These are phyloP conservation scores for Pachyuromys duprasi DNA, from an alignment of 2,797 vertebrate genomes.

Conservation along the genomic window DNA sequence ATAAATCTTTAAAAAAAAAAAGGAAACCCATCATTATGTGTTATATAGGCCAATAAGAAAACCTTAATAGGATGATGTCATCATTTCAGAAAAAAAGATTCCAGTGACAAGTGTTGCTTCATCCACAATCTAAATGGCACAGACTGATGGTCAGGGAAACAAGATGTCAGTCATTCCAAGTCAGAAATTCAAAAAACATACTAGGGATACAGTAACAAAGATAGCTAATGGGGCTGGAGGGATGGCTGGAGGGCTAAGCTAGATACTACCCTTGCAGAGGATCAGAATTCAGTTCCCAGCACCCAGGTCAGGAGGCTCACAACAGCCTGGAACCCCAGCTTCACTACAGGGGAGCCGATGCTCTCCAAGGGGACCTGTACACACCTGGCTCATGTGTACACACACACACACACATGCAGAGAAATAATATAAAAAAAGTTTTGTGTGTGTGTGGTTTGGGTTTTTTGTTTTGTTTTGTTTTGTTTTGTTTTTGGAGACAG, in stretches of 20 bases:
- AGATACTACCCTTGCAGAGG: neutral
- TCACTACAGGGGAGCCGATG: neutral
- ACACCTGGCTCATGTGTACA: no score
- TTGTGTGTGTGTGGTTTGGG: neutral
- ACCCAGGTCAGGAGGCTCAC: neutral
- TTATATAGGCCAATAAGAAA: neutral
- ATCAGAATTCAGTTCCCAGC: neutral
- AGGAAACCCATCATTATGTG: neutral
- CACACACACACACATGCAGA: neutral
- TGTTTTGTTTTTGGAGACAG: neutral
- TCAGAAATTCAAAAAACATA: neutral
- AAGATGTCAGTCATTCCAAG: neutral
- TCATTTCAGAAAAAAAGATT: neutral
- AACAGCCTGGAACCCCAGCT: neutral
- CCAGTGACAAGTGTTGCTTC: neutral
- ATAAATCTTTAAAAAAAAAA: neutral
- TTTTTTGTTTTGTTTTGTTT: no score
- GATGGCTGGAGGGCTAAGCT: neutral
- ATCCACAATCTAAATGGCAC: neutral
- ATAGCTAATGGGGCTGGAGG: neutral
- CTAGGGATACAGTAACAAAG: fast-evolving
- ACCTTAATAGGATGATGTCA: neutral
- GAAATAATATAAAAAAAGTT: no score
- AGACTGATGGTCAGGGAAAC: neutral
- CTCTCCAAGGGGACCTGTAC: neutral